Evolutionary conservation across 2,888 invertebrate species (phyloP).

Genomic region (Monopis laevigella): DNA sequence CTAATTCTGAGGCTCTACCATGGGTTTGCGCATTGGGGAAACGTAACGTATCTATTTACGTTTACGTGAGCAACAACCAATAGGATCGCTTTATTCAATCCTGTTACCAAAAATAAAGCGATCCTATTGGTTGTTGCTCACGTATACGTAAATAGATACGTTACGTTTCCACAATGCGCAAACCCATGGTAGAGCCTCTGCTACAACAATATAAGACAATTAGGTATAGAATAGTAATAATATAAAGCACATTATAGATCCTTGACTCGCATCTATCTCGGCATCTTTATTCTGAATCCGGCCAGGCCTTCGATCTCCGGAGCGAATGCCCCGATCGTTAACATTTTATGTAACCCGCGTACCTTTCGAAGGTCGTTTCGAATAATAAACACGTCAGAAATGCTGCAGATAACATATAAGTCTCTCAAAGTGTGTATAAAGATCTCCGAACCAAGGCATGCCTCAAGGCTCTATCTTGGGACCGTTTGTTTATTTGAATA

Average conservation of each 20-base stretch:
- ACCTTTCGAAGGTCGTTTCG: constrained; percentile 15
- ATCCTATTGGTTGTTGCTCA: too few species aligned
- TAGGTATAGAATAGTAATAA: too few species aligned
- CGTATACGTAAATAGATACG: too few species aligned
- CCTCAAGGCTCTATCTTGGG: constrained; percentile 29
- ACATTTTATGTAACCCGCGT: constrained; percentile 18
- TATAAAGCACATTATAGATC: too few species aligned
- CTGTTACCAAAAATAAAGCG: too few species aligned
- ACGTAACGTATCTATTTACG: not conserved
- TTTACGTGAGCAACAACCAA: not conserved
- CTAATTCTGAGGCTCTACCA: too few species aligned
- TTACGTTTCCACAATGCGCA: too few species aligned
- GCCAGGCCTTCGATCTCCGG: constrained; percentile 4
- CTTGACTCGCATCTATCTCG: not conserved
- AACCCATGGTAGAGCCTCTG: too few species aligned
- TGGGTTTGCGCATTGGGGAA: not conserved
- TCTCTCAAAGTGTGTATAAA: not conserved
- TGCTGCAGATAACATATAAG: constrained; percentile 5
- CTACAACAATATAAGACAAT: too few species aligned
- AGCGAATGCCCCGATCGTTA: constrained; percentile 14
- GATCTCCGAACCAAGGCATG: constrained; percentile 22
- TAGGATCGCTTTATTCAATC: too few species aligned
- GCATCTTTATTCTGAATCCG: constrained; percentile 3
- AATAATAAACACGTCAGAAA: constrained; percentile 13
- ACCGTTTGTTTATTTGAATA: constrained; percentile 40